A percentile compares a stretch with the other conserved stretches of the same genome.
phyloP scores from a whole-genome alignment of 2,797 vertebrate genomes.

The Ptychobarbus kaznakovi region DNA sequence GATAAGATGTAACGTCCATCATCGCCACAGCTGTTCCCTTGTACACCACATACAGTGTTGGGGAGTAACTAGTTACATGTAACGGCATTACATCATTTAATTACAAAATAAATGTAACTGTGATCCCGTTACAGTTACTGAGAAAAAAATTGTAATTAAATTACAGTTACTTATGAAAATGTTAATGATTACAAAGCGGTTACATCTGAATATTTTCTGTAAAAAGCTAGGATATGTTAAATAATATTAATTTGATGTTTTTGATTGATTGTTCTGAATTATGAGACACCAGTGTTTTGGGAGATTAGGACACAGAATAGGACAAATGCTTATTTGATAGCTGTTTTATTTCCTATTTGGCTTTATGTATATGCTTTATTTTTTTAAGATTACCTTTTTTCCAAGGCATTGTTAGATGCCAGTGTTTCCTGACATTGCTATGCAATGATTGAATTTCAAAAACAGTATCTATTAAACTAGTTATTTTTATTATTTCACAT shows the following conservation, averaged over 20 bases:
- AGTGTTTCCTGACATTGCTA: background rate
- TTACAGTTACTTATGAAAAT: background rate
- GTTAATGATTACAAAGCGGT: too few relatives aligned
- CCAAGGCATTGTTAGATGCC: background rate
- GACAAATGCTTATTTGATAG: background rate
- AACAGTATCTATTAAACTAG: background rate
- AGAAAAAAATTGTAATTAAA: background rate
- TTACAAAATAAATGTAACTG: background rate
- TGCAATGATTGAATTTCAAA: background rate
- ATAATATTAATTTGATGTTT: background rate
- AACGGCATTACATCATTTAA: background rate
- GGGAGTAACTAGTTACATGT: background rate
- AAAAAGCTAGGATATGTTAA: background rate
- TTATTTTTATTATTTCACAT: background rate
- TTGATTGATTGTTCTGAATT: background rate
- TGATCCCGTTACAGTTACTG: background rate
- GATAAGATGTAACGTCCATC: slow-evolving; percentile 30
- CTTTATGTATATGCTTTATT: background rate
- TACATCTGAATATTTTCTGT: background rate
- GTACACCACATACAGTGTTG: slow-evolving; percentile 22
- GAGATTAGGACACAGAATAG: background rate
- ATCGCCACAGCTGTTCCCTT: slow-evolving; percentile 38
- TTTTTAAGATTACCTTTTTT: background rate
- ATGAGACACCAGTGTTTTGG: background rate
- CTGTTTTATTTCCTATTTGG: background rate